Base-by-base conservation (phyloP, 2,797 vertebrate genomes). In the Channallabes apus region DNA sequence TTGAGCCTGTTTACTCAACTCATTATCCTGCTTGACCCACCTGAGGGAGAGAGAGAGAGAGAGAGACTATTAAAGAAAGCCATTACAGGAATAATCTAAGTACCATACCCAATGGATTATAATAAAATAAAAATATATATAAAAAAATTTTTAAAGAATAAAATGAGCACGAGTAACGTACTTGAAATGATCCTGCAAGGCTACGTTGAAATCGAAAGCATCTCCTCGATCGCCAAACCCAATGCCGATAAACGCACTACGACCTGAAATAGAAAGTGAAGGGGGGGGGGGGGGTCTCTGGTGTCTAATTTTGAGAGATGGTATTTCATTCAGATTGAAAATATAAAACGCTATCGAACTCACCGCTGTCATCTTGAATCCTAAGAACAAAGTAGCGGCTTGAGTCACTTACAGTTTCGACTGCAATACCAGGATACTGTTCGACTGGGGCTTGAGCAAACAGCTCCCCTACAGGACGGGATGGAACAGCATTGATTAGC, bases 101-200 rank as follows among this genome's bases (percentile, higher is more conserved):
- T 41, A 4, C 20, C 9, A 4, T 14, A 80, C 35, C 17, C 38
- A 32, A 51, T 29, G 62, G 41, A 15, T 20, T 51, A 29, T 65
- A 51, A 54, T 54, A 51, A 51, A 32, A 32, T 1, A 32, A 32
- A 32, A 32, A n/a, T n/a, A n/a, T n/a, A n/a, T n/a, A n/a, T n/a
- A 35, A 1, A 38, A 38, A 65, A 80, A 51, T n/a, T n/a, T n/a
- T n/a, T n/a, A 6, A 7, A 20, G 12, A 82, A 20, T n/a, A 22
- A 58, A 14, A 58, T 27, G 14, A 67, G 7, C 22, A 85, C 27
- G 17, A 29, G 2, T 22, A 83, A 92, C 96, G 95, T 92, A 98
- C 97, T 98, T 98, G 93, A 99, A 99, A 89, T 99, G 97, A 92
- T 99, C 97, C 93, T 99, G 97, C 88, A 98, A 92, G 86, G 97